A percentile compares a stretch with the other conserved stretches of the same genome.
phyloP scores from a whole-genome alignment of 2,113 vertebrate species.

The Pyxicephalus adspersus region DNA sequence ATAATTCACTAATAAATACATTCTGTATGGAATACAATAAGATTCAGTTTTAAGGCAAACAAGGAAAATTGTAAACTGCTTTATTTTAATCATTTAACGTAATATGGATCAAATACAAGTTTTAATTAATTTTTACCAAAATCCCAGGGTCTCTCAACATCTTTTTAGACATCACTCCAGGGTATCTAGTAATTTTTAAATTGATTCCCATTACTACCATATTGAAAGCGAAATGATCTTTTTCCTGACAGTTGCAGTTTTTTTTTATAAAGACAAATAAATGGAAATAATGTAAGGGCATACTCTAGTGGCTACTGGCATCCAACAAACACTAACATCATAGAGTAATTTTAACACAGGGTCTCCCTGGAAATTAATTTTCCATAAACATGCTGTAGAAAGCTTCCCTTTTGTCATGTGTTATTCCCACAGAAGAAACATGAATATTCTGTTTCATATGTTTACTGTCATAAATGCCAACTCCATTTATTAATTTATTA shows the following conservation, averaged over 20 bases:
- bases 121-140: constrained; percentile 74
- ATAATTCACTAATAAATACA: too few species aligned
- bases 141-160: constrained; percentile 66
- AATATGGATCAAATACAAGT: constrained; percentile 55
- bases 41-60: too few species aligned
- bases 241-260: constrained; percentile 76
- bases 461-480: constrained; percentile 66
- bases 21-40: too few species aligned
- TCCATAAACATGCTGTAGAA: constrained; percentile 77
- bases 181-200: constrained; percentile 71
- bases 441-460: constrained; percentile 80
- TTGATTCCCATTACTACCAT: constrained; percentile 67
- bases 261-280: constrained; percentile 78
- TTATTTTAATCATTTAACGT: too few species aligned
- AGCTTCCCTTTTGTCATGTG: constrained; percentile 73
- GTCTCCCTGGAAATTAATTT: constrained; percentile 72
- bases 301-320: constrained; percentile 72
- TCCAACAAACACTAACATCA: constrained; percentile 77
- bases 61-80: too few species aligned
- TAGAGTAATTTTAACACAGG: constrained; percentile 74
- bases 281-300: constrained; percentile 72
- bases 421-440: constrained; percentile 76
- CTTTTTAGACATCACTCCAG: constrained; percentile 64
- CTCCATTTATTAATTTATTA: constrained; percentile 63
- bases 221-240: constrained; percentile 73